Percentiles rank a stretch among this genome's conserved stretches.
Conservation (phyloP, 2,113 vertebrate species). For the Catharus fuscescens region DNA sequence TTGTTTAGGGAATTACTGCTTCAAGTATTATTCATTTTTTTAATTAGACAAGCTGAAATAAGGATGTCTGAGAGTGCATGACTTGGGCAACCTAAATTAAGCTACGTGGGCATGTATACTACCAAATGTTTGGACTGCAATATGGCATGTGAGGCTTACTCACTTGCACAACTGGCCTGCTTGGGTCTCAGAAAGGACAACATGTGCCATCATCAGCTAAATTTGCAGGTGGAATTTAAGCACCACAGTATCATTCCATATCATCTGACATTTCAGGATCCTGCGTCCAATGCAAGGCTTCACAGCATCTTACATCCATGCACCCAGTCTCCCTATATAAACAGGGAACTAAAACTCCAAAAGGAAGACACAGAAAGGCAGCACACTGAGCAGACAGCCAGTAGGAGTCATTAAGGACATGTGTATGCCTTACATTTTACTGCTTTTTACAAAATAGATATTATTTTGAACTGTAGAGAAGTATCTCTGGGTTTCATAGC, state of each 20-base stretch:
- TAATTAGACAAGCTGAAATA: neutral
- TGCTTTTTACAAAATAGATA: neutral
- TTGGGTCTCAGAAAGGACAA: neutral
- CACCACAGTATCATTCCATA: neutral
- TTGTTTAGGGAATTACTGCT: neutral
- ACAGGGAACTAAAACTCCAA: neutral
- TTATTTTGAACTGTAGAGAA: neutral
- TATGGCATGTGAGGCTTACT: neutral
- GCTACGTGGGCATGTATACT: neutral
- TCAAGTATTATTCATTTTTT: neutral
- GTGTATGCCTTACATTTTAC: neutral
- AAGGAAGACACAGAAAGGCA: neutral
- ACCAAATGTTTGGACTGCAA: neutral
- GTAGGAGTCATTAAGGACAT: fast-evolving
- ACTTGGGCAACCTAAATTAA: neutral
- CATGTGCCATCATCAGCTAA: neutral
- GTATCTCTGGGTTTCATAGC: neutral
- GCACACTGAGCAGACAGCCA: neutral
- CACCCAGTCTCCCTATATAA: neutral
- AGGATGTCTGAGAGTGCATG: neutral
- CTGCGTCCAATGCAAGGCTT: neutral
- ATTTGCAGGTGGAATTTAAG: neutral
- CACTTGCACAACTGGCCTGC: neutral
- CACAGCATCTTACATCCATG: fast-evolving
- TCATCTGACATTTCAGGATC: neutral